Evolutionary conservation across 2,113 vertebrate genomes (phyloP).

Genomic region (Neopipo cinnamomea): DNA sequence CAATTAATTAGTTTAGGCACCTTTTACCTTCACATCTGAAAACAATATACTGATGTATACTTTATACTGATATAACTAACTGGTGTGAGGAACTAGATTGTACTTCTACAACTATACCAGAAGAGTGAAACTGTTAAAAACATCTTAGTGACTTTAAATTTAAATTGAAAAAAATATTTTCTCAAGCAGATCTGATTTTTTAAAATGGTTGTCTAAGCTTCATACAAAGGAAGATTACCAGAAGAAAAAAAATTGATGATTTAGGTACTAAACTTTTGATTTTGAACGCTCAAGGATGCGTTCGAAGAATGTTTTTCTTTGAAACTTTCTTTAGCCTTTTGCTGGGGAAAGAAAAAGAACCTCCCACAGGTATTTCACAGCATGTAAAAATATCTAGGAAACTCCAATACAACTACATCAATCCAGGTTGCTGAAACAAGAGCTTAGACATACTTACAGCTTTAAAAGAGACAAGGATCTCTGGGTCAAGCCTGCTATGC

Average conservation of each 20-base stretch:
- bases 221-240: background rate
- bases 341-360: background rate
- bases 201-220: background rate
- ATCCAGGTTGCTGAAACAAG: background rate
- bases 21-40: background rate
- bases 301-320: background rate
- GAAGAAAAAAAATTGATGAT: background rate
- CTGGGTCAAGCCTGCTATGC: background rate
- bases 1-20: background rate
- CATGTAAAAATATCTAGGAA: background rate
- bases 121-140: background rate
- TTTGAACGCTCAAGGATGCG: background rate
- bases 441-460: background rate
- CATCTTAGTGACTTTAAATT: background rate
- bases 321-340: background rate
- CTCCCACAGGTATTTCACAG: background rate
- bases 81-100: background rate
- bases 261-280: background rate
- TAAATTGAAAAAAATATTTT: background rate
- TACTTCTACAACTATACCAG: background rate
- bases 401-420: background rate
- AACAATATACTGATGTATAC: background rate
- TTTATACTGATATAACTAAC: background rate
- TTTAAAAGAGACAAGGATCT: background rate
- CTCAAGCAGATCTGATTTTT: background rate